A percentile compares a stretch with the other conserved stretches of the same genome.
Conservation (phyloP, 2,113 vertebrate genomes). For the Scomber colias region DNA sequence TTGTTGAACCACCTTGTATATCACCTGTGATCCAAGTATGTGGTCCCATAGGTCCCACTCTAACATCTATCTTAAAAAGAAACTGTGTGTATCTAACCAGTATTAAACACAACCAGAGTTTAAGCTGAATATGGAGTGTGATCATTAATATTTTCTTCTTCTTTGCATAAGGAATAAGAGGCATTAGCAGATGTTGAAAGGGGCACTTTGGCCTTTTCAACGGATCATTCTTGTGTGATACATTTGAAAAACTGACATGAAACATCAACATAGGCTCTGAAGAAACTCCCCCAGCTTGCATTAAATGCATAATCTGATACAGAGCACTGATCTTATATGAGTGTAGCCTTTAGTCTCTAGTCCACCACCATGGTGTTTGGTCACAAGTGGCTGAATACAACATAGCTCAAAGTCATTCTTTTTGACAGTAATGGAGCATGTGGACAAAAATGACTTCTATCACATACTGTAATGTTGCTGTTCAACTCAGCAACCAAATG, state of each 20-base stretch:
- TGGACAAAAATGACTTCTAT: conserved; percentile 29
- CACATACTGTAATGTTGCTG: conserved; percentile 22
- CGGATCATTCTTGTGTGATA: neutral
- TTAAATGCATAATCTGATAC: conserved; percentile 16
- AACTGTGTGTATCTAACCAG: conserved; percentile 18
- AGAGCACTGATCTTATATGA: neutral
- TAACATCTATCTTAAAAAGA: conserved; percentile 19
- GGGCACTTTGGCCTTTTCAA: neutral
- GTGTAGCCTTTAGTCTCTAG: neutral
- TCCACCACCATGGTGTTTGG: conserved; percentile 24
- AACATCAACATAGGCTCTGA: neutral
- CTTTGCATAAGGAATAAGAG: conserved; percentile 6
- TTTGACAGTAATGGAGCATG: conserved; percentile 53
- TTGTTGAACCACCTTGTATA: conserved; percentile 48
- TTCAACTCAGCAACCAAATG: conserved; percentile 14
- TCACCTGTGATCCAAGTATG: conserved; percentile 37
- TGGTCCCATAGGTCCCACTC: neutral
- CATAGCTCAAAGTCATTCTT: conserved; percentile 43
- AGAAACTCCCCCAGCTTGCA: neutral
- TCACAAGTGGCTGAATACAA: conserved; percentile 36
- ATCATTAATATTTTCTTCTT: neutral
- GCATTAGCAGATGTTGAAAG: conserved; percentile 20
- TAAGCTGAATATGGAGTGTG: conserved; percentile 23
- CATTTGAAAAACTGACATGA: neutral
- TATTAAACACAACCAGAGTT: neutral